phyloP scores from a whole-genome alignment of 2,113 vertebrate species.

The Stomatorhinus ivindoensis region DNA sequence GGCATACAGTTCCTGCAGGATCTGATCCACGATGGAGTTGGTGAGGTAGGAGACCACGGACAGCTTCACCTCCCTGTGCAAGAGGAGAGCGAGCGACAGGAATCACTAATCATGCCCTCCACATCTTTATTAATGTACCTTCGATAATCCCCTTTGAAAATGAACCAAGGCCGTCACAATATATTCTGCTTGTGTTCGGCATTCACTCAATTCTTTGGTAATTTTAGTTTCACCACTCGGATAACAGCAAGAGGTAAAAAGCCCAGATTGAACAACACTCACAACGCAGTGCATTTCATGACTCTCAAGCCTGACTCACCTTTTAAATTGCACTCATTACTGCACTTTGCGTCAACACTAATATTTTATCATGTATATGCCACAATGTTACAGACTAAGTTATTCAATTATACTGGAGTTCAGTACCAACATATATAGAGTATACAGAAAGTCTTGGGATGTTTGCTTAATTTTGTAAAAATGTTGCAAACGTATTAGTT shows the following conservation, averaged over 20 bases:
- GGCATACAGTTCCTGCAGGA: constrained; percentile 53
- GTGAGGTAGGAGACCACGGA: constrained; percentile 56
- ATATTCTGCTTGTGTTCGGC: neutral
- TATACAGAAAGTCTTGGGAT: neutral
- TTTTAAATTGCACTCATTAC: neutral
- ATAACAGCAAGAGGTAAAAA: neutral
- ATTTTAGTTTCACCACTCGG: neutral
- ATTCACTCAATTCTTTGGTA: neutral
- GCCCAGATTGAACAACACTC: neutral
- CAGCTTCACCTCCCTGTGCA: constrained; percentile 54
- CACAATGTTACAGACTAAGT: neutral
- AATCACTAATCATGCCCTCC: neutral
- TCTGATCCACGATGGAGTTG: constrained; percentile 57
- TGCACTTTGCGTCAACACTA: neutral
- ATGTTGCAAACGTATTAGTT: neutral
- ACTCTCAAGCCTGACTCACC: neutral
- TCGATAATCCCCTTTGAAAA: neutral
- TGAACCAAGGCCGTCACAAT: neutral
- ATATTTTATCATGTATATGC: neutral
- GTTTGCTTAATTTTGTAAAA: neutral
- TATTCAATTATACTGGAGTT: neutral
- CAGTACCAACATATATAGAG: neutral
- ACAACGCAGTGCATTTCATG: neutral
- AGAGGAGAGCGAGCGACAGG: neutral
- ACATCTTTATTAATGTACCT: neutral